Base-by-base conservation (phyloP, 2,113 vertebrate species). In the Odontesthes bonariensis region DNA sequence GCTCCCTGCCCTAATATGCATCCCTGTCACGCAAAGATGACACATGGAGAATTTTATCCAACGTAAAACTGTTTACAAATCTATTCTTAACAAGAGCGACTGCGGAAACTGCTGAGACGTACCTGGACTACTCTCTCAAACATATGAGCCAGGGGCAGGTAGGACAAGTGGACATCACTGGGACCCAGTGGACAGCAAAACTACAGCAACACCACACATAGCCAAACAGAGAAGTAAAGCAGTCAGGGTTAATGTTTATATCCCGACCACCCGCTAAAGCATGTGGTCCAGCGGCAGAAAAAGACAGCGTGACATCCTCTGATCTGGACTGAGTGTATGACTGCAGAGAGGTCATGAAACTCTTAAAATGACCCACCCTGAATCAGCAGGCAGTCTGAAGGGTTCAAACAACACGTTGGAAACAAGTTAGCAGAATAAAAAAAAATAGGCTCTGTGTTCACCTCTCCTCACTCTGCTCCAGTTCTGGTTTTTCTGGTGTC, bases 1-100 rank as follows among this genome's bases (percentile, higher is more conserved):
- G 89, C 97, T 59, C 98, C 97, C 0, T 97, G 95, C 70, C 95
- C 94, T 22, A 98, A 82, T 79, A 97, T 74, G 23, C 96, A 91
- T 65, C 93, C 95, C 98, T 99, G 71, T 14, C 23, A 42, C 40
- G 13, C 17, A 58, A 60, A 53, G 11, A 9, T 6, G n/a, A 14
- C 19, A 4, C 19, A 3, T 1, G 2, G 32, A 22, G 12, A 1
- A 38, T 10, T 2, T 2, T 38, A 38, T 10, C 6, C 35, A 8
- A 10, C 35, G 35, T 38, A 38, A 38, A 38, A 38, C 35, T 8
- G 35, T 38, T 10, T 6, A 35, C 8, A 35, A 35, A 5, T 8
- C 35, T 35, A 38, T 27, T 27, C 27, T 27, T 27, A 27, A 27
- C 27, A 38, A 38, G 53, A 66, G 31, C 17, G 0, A 63, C 46